Conservation (phyloP, 2,797 vertebrate genomes). For the Liparis tanakae region DNA sequence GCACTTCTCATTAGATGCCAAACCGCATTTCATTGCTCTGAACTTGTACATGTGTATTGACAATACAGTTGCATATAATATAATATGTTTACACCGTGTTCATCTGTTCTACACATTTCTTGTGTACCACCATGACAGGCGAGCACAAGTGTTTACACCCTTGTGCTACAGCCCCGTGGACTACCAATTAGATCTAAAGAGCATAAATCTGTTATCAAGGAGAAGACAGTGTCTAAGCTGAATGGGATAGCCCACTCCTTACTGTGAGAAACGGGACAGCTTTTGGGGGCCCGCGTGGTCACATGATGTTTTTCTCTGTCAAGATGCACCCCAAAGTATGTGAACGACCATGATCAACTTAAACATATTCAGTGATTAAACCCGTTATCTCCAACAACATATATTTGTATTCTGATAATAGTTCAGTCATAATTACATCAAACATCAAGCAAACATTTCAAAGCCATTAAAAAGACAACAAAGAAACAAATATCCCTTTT, state of each 20-base stretch:
- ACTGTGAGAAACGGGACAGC: conserved; percentile 68
- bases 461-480: background rate
- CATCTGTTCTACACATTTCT: background rate
- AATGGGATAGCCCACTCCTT: conserved; percentile 60
- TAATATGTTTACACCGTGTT: background rate
- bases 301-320: conserved; percentile 70
- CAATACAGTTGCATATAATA: too few relatives aligned
- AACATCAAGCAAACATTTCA: background rate
- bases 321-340: conserved; percentile 39
- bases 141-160: conserved; percentile 42
- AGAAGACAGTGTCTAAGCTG: conserved; percentile 54
- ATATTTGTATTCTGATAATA: background rate
- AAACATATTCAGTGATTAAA: background rate
- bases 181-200: conserved; percentile 71
- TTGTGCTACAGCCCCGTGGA: conserved; percentile 46
- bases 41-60: too few relatives aligned
- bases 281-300: conserved; percentile 51
- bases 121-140: conserved; percentile 35
- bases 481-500: background rate
- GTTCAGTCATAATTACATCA: background rate
- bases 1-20: too few relatives aligned
- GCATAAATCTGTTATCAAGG: conserved; percentile 74
- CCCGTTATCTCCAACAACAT: background rate
- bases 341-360: conserved; percentile 7
- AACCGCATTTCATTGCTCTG: too few relatives aligned